A percentile compares a stretch with the other conserved stretches of the same genome.
These are phyloP conservation scores for Lepidocyrtoides sp. DNA, from an alignment of 2,888 invertebrate species.

Conservation along the genomic window DNA sequence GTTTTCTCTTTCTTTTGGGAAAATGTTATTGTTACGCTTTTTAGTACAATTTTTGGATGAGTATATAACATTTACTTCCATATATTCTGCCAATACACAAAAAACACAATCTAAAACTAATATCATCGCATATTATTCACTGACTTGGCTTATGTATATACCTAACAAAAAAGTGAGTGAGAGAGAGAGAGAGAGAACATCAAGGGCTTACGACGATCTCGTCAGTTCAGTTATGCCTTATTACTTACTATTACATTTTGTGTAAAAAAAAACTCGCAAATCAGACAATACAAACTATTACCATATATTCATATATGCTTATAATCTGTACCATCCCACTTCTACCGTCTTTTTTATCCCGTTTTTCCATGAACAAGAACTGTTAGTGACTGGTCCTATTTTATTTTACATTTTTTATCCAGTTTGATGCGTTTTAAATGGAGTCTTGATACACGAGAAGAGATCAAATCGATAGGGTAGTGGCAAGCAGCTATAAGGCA, in stretches of 20 bases:
- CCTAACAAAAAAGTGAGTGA: neutral
- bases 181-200: constrained; percentile 28
- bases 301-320: constrained; percentile 18
- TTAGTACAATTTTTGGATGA: constrained; percentile 51
- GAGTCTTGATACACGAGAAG: constrained; percentile 80
- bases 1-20: constrained; percentile 69
- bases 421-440: constrained; percentile 82
- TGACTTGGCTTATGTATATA: neutral
- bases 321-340: constrained; percentile 71
- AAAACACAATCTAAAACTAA: neutral
- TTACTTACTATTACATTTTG: constrained; percentile 24
- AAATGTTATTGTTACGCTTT: constrained; percentile 78
- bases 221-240: constrained; percentile 47
- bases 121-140: constrained; percentile 21
- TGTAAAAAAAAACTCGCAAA: neutral
- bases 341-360: constrained; percentile 63
- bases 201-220: constrained; percentile 39
- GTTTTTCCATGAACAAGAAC: constrained; percentile 74
- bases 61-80: no score
- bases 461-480: constrained; percentile 82
- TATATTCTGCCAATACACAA: neutral
- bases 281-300: constrained; percentile 31
- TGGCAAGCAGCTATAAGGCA: constrained; percentile 49
- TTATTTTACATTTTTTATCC: constrained; percentile 82
- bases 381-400: constrained; percentile 79